Conservation (phyloP, 2,113 vertebrate species). For the Toxotes jaculatrix region DNA sequence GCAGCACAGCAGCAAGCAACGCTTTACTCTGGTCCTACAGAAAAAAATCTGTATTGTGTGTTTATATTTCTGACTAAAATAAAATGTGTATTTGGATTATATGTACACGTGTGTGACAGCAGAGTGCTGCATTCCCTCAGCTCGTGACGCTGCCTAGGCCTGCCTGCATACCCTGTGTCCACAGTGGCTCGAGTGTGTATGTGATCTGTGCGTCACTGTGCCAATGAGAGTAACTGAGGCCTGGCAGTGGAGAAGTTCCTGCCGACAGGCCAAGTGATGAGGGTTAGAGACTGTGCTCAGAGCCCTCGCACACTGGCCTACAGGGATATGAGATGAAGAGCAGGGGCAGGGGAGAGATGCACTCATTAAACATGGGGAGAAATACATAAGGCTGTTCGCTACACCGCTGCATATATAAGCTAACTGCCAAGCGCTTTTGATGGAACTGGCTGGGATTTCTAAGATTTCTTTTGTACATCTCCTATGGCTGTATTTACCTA, state of each 20-base stretch:
- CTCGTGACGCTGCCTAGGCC: conserved; percentile 29
- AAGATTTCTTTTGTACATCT: conserved; percentile 11
- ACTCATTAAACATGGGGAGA: conserved; percentile 36
- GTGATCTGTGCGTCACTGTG: conserved; percentile 62
- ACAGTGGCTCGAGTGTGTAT: conserved; percentile 49
- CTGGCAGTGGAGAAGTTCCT: conserved; percentile 56
- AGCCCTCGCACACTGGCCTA: conserved; percentile 34
- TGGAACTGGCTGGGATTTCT: conserved; percentile 4
- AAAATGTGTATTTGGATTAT: conserved; percentile 23
- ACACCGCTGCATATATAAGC: neutral
- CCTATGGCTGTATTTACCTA: conserved; percentile 16
- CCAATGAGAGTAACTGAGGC: conserved; percentile 61
- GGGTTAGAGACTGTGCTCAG: conserved; percentile 43
- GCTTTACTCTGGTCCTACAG: neutral
- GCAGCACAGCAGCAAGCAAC: neutral
- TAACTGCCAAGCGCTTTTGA: neutral
- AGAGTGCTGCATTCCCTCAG: conserved; percentile 36
- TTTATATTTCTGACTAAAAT: neutral
- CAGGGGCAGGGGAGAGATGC: conserved; percentile 12
- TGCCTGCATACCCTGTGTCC: conserved; percentile 27
- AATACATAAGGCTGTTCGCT: neutral
- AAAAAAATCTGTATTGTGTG: neutral
- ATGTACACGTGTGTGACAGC: conserved; percentile 20
- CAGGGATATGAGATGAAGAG: conserved; percentile 40
- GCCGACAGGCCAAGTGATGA: conserved; percentile 49